phyloP scores from a whole-genome alignment of 1,140 invertebrate species.

The Lamellibrachia luymesi region DNA sequence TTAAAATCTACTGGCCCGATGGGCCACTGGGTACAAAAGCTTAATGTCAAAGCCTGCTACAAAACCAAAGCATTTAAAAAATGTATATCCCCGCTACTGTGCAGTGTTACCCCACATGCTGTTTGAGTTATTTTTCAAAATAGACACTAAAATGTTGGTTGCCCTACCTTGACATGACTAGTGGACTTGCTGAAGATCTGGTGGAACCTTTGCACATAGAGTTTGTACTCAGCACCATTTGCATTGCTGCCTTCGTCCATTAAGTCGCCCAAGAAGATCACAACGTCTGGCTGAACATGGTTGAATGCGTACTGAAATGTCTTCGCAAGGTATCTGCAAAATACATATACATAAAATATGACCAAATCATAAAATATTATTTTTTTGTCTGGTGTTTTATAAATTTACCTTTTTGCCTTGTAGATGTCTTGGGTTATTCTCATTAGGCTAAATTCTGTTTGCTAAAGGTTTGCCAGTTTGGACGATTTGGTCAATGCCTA shows the following conservation, averaged over 20 bases:
- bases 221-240: conserved; percentile 63
- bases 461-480: background rate
- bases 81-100: too few relatives aligned
- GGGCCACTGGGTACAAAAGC: too few relatives aligned
- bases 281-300: conserved; percentile 76
- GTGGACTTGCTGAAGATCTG: conserved; percentile 37
- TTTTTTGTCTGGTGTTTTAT: background rate
- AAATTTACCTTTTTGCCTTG: background rate
- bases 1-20: too few relatives aligned
- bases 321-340: conserved; percentile 77
- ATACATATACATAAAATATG: background rate
- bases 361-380: background rate
- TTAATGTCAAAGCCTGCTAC: too few relatives aligned
- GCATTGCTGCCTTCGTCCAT: conserved; percentile 88
- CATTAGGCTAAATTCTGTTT: too few relatives aligned
- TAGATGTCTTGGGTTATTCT: too few relatives aligned
- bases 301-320: conserved; percentile 73
- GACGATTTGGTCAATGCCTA: background rate
- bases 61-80: too few relatives aligned
- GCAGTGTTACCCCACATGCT: too few relatives aligned
- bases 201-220: conserved; percentile 48
- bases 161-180: background rate
- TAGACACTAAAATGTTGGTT: background rate
- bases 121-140: background rate
- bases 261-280: conserved; percentile 86